Evolutionary conservation across 1,140 invertebrate species (phyloP), one percentile per base, ranked within the genome.

Genomic region (Caenorhabditis remanei): DNA sequence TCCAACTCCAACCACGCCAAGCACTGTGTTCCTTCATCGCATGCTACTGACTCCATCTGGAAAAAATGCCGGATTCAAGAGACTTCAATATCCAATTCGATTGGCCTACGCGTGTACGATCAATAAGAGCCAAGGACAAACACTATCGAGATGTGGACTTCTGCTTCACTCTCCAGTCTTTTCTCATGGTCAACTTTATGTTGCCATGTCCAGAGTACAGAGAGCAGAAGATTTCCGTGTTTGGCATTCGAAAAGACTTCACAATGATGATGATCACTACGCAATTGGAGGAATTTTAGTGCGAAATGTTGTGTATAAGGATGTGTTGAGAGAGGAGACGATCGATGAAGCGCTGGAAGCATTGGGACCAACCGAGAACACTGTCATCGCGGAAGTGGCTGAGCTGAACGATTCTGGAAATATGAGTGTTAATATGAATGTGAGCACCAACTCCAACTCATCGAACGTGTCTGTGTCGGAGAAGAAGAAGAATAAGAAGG

Each of bases 81-180:
- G 94, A 75, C 53, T 93, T 0, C 91, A 93, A 61, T 85, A 93
- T 21, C 93, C 93, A 84, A 91, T 93, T 90, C 93, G 93, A 92
- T 91, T 94, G 11, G 93, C 94, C 61, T 94, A 94, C 90, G 93
- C 93, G 24, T 93, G 94, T 92, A 93, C 93, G 41, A 94, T 94
- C 71, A 94, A 94, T 88, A 94, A 95, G 90, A 93, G 93, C 90
- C 93, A 93, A 90, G 91, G 93, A 56, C 93, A 94, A 84, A 92
- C 93, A 90, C 87, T 93, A 79, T 41, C 90, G 88, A 85, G 88
- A 87, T 87, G 89, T 86, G 93, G 88, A 90, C 91, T 91, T 91
- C 91, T 91, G 88, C 93, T 87, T n/a, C 90, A 91, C 90, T 90
- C 89, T 56, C 83, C 89, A 87, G 93, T 92, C 88, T 93, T 94